Evolutionary conservation across 2,888 invertebrate species (phyloP), one percentile per base, ranked within the genome.

Genomic region (Nysson spinosus): DNA sequence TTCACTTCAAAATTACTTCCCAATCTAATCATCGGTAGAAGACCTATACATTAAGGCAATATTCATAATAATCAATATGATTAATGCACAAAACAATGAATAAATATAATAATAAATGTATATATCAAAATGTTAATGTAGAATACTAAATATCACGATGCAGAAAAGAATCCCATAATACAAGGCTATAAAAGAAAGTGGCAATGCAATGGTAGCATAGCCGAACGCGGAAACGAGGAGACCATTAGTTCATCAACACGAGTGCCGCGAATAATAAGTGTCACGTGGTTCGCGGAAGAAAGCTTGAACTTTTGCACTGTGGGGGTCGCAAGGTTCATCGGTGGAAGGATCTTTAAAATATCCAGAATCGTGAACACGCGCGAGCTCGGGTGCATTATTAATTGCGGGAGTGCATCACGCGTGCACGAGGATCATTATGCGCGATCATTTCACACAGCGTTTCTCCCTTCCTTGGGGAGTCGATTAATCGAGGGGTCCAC

Each of bases 401-500:
- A 73, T 47, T 43, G 56, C 63, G 35, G 40, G 56, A 50, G 60
- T 52, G 61, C 42, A 47, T 47, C 26, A 19, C 44, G 58, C 50
- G 50, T 43, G 68, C 58, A 52, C 68, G 61, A 19, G 19, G 49
- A 54, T 69, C 65, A 54, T 72, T 72, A 72, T 47, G 62, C 55
- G 52, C 34, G 37, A 37, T 62, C 71, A 24, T 54, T 32, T 37
- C 39, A 26, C n/a, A n/a, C n/a, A 28, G 5, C 19, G 32, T 17
- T 28, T 39, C 28, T 32, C 49, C 43, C 56, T 62, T 55, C 42
- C 26, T 32, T 9, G 14, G 28, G 39, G 34, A 40, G 20, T 4
- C 50, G 63, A 69, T 62, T 58, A 67, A 69, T 67, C 67, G 55
- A 49, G 32, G n/a, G 50, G 51, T 12, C 61, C 42, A 26, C 26